Evolutionary conservation across 2,888 invertebrate genomes (phyloP).

Genomic region (Epicampocera succincta): DNA sequence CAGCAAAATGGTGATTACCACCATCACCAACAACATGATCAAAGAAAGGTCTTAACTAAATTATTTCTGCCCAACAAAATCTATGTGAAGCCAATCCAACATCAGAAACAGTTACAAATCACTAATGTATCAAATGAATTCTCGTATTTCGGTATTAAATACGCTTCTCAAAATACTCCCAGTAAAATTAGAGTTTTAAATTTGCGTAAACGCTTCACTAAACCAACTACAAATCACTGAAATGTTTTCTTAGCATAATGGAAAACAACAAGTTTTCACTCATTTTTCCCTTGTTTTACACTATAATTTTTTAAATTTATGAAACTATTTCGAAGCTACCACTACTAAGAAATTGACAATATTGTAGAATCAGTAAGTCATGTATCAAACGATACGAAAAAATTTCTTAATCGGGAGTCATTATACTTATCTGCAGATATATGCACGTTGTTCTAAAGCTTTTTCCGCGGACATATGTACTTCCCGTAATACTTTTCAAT

Average conservation of each 20-base stretch:
- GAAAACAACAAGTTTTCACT: too few relatives aligned
- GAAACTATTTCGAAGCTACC: too few relatives aligned
- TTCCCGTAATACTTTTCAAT: too few relatives aligned
- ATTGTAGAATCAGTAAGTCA: too few relatives aligned
- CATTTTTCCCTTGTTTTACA: too few relatives aligned
- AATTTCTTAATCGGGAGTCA: too few relatives aligned
- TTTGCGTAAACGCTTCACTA: slow-evolving; percentile 44
- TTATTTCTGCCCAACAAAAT: slow-evolving; percentile 56
- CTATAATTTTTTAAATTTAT: too few relatives aligned
- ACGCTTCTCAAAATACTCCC: slow-evolving; percentile 21
- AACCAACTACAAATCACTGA: slow-evolving; percentile 34
- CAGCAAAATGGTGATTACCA: slow-evolving; percentile 42
- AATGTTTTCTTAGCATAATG: neutral
- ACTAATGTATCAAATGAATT: slow-evolving; percentile 15
- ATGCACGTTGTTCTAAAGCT: too few relatives aligned
- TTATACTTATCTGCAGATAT: too few relatives aligned
- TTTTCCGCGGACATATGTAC: too few relatives aligned
- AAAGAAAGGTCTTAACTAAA: slow-evolving; percentile 54
- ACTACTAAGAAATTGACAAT: too few relatives aligned
- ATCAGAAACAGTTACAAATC: slow-evolving; percentile 36
- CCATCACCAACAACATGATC: slow-evolving; percentile 53
- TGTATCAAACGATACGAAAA: too few relatives aligned
- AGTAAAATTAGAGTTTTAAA: slow-evolving; percentile 44
- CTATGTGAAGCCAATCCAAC: slow-evolving; percentile 38
- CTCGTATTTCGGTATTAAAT: slow-evolving; percentile 16